A percentile compares a stretch with the other conserved stretches of the same genome.
phyloP scores from a whole-genome alignment of 2,113 vertebrate genomes.

The Verasper variegatus region DNA sequence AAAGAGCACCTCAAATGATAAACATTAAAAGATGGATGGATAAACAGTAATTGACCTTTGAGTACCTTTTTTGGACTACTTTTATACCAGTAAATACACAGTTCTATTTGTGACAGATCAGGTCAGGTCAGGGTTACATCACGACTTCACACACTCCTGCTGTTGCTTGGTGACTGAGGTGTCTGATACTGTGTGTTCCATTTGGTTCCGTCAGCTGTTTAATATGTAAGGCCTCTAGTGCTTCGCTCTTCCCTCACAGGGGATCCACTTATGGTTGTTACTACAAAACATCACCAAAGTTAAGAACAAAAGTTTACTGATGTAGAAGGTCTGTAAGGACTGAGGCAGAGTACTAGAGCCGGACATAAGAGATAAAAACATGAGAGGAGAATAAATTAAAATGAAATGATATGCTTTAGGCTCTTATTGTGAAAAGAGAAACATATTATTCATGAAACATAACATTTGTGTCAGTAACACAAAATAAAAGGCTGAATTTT shows the following conservation, averaged over 20 bases:
- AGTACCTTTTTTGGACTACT: background rate
- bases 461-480: too few species aligned
- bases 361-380: too few species aligned
- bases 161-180: background rate
- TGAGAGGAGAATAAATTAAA: too few species aligned
- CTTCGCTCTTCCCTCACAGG: background rate
- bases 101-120: background rate
- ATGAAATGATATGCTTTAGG: too few species aligned
- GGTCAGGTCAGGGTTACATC: background rate
- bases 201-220: background rate
- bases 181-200: background rate
- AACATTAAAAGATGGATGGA: background rate
- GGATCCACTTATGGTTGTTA: background rate
- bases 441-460: too few species aligned
- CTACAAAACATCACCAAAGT: background rate
- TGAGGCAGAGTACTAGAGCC: too few species aligned
- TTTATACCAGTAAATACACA: background rate
- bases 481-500: too few species aligned
- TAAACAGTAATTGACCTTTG: background rate
- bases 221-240: background rate
- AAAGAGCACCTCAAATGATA: constrained; percentile 5
- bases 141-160: background rate
- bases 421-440: too few species aligned
- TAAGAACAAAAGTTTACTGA: background rate
- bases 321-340: background rate